A percentile compares a stretch with the other conserved stretches of the same genome.
phyloP scores from a whole-genome alignment of 92 coral and sea anemone species.

The Blastomussa wellsi region DNA sequence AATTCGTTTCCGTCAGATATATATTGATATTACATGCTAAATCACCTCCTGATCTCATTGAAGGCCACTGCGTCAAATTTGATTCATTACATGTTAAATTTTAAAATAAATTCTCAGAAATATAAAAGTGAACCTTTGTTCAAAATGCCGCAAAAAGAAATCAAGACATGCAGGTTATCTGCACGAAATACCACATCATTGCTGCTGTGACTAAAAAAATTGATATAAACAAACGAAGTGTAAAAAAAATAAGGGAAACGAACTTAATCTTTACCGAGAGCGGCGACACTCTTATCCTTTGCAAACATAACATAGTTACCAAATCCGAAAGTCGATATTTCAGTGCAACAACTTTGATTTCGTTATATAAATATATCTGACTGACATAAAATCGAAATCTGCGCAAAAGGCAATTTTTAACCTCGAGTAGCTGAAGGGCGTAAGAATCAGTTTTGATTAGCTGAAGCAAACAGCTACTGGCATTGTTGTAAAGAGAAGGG shows the following conservation, averaged over 20 bases:
- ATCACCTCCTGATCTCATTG: conserved; percentile 4
- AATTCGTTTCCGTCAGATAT: background rate
- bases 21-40: background rate
- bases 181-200: background rate
- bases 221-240: background rate
- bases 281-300: background rate
- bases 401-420: background rate
- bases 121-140: background rate
- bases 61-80: background rate
- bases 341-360: background rate
- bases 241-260: background rate
- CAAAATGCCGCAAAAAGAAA: background rate
- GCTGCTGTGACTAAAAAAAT: background rate
- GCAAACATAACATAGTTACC: conserved; percentile 9
- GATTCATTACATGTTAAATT: conserved; percentile 16
- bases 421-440: background rate
- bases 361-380: background rate
- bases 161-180: background rate
- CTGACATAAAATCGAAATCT: background rate
- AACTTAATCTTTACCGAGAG: background rate
- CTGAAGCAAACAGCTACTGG: background rate
- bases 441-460: background rate
- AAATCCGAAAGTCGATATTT: background rate
- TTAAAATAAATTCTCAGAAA: background rate
- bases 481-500: background rate